These are phyloP conservation scores for Rhamphomyia laevipes DNA, from an alignment of 2,888 invertebrate genomes.

Conservation along the genomic window DNA sequence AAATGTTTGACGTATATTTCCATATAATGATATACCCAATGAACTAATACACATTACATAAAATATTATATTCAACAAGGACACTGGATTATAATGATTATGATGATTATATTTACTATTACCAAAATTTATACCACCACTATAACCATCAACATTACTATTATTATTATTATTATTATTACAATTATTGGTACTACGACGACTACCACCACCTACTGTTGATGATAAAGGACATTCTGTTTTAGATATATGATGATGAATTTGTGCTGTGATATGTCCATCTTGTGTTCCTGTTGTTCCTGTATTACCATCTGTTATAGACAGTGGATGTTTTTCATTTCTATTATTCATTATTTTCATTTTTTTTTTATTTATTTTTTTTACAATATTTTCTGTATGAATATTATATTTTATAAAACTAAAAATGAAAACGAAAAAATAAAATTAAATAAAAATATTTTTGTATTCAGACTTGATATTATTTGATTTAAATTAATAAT, in stretches of 20 bases:
- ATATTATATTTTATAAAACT: too few relatives aligned
- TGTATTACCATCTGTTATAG: background rate
- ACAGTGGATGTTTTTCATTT: background rate
- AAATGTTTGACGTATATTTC: conserved; percentile 33
- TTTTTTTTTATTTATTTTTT: too few relatives aligned
- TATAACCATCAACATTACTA: background rate
- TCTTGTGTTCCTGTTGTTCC: background rate
- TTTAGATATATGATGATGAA: too few relatives aligned
- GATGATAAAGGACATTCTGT: too few relatives aligned
- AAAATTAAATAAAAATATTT: too few relatives aligned
- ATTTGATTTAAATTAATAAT: too few relatives aligned
- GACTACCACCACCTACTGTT: conserved; percentile 6
- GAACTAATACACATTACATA: conserved; percentile 36
- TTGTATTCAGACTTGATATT: too few relatives aligned
- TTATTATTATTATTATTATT: background rate
- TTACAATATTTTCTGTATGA: too few relatives aligned
- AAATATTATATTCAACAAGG: conserved; percentile 32
- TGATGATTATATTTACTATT: conserved; percentile 9
- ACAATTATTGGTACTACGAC: background rate
- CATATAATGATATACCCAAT: conserved; percentile 34
- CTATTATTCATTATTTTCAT: too few relatives aligned
- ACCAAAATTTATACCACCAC: background rate
- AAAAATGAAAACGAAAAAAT: too few relatives aligned
- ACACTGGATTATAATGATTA: conserved; percentile 15
- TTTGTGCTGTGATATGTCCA: background rate